Percentiles rank a stretch among this genome's conserved stretches.
These are phyloP conservation scores for Sarcophilus harrisii DNA, from an alignment of 2,797 vertebrate species.

Conservation along the genomic window DNA sequence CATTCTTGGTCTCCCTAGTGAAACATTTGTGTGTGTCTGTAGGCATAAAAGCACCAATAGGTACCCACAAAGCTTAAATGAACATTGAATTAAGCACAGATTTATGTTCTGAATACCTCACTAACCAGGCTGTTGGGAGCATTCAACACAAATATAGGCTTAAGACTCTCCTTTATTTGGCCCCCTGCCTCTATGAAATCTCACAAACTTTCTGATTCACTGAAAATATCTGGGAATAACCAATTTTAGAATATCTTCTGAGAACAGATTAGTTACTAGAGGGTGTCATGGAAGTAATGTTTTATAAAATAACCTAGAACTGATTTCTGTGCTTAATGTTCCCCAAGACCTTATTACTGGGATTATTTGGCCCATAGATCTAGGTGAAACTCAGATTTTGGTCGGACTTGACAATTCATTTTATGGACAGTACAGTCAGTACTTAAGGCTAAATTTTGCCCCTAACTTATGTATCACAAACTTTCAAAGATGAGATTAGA, in stretches of 20 bases:
- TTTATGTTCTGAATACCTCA: conserved; percentile 12
- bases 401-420: background rate
- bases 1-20: background rate
- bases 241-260: background rate
- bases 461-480: background rate
- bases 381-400: background rate
- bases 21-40: conserved; percentile 4
- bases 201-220: conserved; percentile 1
- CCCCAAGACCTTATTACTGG: background rate
- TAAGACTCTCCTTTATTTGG: conserved; percentile 17
- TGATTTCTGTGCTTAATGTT: background rate
- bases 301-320: conserved; percentile 1
- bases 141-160: background rate
- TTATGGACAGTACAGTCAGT: background rate
- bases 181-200: conserved; percentile 1
- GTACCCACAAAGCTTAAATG: background rate
- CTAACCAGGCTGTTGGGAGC: background rate
- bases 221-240: background rate
- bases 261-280: background rate
- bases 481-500: background rate
- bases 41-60: background rate
- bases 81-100: conserved; percentile 42
- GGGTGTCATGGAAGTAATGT: background rate
- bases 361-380: background rate
- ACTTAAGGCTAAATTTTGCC: background rate